These are phyloP conservation scores for Silurus lanzhouensis DNA, from an alignment of 2,797 vertebrate species.

Conservation along the genomic window DNA sequence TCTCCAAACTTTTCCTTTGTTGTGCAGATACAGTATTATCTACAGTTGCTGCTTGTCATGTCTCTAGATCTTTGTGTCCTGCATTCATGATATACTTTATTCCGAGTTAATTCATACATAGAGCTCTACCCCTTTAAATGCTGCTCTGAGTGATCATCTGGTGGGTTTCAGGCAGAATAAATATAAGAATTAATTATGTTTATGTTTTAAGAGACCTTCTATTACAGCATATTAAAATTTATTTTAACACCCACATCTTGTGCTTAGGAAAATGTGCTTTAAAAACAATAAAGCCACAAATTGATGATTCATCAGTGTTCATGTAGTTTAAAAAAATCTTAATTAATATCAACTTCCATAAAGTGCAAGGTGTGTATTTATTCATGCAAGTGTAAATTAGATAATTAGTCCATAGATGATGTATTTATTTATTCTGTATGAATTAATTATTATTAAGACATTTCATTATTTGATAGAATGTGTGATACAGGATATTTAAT, in stretches of 20 bases:
- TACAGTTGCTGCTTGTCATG: background rate
- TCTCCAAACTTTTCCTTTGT: background rate
- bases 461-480: background rate
- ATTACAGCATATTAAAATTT: background rate
- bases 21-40: background rate
- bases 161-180: background rate
- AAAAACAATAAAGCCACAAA: constrained; percentile 1
- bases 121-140: background rate
- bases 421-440: background rate
- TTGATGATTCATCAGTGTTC: background rate
- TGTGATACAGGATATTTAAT: background rate
- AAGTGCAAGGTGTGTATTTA: background rate
- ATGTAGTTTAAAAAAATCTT: background rate
- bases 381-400: background rate
- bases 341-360: background rate
- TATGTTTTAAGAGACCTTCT: background rate
- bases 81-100: background rate
- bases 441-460: background rate
- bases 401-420: background rate
- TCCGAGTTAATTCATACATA: background rate
- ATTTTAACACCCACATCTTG: background rate
- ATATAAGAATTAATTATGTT: background rate
- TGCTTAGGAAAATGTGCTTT: background rate
- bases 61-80: background rate
- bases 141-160: background rate